These are phyloP conservation scores for Lycaon pictus DNA, from an alignment of 2,113 vertebrate species.

Conservation along the genomic window DNA sequence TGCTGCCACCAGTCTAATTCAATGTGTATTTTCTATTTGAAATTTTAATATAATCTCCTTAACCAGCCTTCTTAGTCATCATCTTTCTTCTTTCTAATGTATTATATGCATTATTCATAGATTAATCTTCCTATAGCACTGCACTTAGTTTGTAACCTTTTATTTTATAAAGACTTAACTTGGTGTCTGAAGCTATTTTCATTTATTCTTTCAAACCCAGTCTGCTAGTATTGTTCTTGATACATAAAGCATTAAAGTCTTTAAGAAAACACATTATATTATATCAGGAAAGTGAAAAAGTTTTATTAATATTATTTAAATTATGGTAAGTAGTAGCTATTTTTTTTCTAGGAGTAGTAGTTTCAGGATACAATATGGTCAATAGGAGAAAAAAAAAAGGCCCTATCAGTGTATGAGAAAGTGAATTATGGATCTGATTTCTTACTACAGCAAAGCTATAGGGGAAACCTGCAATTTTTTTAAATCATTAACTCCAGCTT, in stretches of 20 bases:
- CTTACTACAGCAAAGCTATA: conserved; percentile 4
- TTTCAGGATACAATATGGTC: not conserved
- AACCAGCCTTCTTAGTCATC: not conserved
- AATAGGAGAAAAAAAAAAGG: not conserved
- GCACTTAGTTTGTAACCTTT: not conserved
- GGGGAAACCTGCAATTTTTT: not conserved
- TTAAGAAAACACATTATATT: not conserved
- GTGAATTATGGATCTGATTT: not conserved
- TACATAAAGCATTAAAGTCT: not conserved
- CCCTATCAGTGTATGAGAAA: not conserved
- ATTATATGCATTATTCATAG: not conserved
- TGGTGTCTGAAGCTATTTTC: not conserved
- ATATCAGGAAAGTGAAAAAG: not conserved
- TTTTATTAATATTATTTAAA: conserved; percentile 12
- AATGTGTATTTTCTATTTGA: conserved; percentile 36
- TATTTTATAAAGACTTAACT: not conserved
- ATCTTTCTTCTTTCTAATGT: conserved; percentile 32
- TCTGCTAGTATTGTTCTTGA: not conserved
- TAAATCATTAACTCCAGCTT: not conserved
- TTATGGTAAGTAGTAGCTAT: not conserved
- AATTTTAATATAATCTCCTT: conserved; percentile 34
- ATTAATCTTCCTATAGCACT: conserved; percentile 3
- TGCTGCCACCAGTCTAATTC: not conserved
- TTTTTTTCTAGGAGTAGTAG: conserved; percentile 12
- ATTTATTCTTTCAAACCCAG: not conserved